Conservation (phyloP, 2,113 vertebrate species). For the Varanus komodoensis region DNA sequence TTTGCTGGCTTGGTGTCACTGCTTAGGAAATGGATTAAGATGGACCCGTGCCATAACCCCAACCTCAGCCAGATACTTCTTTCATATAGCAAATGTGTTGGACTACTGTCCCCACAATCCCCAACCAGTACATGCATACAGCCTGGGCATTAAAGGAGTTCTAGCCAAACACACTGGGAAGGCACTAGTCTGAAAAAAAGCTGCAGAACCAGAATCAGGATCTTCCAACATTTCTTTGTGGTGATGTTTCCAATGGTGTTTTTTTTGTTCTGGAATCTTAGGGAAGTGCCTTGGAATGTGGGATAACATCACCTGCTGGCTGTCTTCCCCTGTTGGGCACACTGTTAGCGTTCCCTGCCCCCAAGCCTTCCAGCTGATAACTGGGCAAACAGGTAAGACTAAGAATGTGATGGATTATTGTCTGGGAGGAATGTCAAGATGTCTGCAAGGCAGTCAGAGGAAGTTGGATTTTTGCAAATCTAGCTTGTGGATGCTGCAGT, state of each 20-base stretch:
- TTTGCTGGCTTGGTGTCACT: not conserved
- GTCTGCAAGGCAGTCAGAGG: no score
- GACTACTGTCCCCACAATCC: no score
- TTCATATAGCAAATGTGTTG: no score
- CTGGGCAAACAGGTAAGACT: slow-evolving; percentile 79
- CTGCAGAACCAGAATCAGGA: not conserved
- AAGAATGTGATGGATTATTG: not conserved
- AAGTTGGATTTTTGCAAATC: no score
- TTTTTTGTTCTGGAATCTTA: slow-evolving; percentile 24
- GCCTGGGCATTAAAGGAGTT: not conserved
- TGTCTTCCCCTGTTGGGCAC: slow-evolving; percentile 78
- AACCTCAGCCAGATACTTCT: no score
- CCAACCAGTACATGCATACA: no score
- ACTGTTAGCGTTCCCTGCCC: slow-evolving; percentile 85
- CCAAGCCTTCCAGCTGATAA: slow-evolving; percentile 79
- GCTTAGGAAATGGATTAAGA: no score
- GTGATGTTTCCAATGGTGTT: not conserved
- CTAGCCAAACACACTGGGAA: not conserved
- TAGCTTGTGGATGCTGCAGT: no score
- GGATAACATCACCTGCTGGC: slow-evolving; percentile 94
- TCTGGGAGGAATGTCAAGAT: not conserved
- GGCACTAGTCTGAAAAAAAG: not conserved
- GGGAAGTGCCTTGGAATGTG: slow-evolving; percentile 83
- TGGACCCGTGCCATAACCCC: not conserved
- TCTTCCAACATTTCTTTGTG: not conserved